Conservation (phyloP, 2,888 invertebrate genomes). For the Argyresthia goedartella region DNA sequence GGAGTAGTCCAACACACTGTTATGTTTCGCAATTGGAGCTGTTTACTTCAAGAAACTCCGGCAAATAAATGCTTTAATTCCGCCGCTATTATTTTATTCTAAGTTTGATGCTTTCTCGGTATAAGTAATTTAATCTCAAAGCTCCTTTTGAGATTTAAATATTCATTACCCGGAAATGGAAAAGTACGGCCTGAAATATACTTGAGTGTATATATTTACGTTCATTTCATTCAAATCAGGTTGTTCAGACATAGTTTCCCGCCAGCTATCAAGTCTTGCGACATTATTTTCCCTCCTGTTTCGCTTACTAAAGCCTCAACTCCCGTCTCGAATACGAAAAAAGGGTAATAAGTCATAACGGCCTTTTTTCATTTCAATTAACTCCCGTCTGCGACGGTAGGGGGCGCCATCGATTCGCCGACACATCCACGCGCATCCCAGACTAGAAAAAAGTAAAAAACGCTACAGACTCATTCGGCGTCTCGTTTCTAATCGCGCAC, state of each 20-base stretch:
- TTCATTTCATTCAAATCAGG: neutral
- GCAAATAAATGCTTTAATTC: too few species aligned
- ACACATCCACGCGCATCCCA: constrained; percentile 27
- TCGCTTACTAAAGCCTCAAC: neutral
- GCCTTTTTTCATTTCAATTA: constrained; percentile 6
- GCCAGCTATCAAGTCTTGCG: too few species aligned
- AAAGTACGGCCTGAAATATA: neutral
- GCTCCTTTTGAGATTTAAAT: constrained; percentile 1
- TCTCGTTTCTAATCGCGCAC: constrained; percentile 67
- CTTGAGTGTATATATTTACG: too few species aligned
- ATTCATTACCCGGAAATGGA: constrained; percentile 3
- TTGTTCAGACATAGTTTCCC: too few species aligned
- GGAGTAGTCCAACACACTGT: too few species aligned
- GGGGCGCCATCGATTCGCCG: constrained; percentile 12
- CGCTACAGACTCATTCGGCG: constrained; percentile 60
- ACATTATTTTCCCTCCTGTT: too few species aligned
- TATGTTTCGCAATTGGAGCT: too few species aligned
- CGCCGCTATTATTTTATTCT: neutral
- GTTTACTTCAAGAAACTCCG: too few species aligned
- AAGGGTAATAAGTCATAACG: constrained; percentile 7
- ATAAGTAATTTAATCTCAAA: neutral
- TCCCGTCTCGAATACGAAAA: neutral
- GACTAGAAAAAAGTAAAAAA: constrained; percentile 68
- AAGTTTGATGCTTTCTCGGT: neutral
- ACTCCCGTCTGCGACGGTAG: neutral